Evolutionary conservation across 1,140 invertebrate genomes (phyloP).

Genomic region (Caenorhabditis tropicalis): DNA sequence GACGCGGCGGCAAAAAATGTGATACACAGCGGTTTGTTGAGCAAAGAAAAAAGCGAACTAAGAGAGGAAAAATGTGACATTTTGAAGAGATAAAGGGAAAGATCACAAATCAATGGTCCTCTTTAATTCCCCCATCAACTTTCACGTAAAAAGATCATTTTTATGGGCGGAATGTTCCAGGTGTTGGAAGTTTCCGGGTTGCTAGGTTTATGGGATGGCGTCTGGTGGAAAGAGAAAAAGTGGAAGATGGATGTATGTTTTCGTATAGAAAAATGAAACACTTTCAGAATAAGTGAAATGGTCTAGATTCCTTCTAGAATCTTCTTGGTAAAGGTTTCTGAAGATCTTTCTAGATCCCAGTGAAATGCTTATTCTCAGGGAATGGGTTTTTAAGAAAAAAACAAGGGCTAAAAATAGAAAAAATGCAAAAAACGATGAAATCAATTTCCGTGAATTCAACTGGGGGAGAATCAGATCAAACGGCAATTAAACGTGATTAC

Average conservation of each 20-base stretch:
- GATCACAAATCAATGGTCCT: conserved; percentile 2
- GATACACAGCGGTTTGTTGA: conserved; percentile 35
- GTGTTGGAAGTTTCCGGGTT: background rate
- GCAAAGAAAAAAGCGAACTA: background rate
- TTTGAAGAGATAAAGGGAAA: conserved; percentile 10
- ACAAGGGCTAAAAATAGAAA: no score
- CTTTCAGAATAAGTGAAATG: no score
- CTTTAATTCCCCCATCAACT: background rate
- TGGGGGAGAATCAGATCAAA: background rate
- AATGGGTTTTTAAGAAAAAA: no score
- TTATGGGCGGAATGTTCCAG: background rate
- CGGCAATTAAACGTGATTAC: background rate
- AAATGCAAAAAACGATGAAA: no score
- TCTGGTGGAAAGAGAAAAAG: no score
- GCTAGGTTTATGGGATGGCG: background rate
- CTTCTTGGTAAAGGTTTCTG: no score
- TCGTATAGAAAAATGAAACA: no score
- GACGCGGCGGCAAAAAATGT: conserved; percentile 20
- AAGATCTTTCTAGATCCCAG: no score
- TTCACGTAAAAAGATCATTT: background rate
- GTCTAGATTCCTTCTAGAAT: no score
- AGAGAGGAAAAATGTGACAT: conserved; percentile 17
- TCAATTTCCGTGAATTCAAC: no score
- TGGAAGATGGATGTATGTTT: no score
- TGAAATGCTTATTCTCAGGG: no score